Evolutionary conservation across 1,140 invertebrate genomes (phyloP), one percentile per base, ranked within the genome.

Genomic region (Copidosoma floridanum): DNA sequence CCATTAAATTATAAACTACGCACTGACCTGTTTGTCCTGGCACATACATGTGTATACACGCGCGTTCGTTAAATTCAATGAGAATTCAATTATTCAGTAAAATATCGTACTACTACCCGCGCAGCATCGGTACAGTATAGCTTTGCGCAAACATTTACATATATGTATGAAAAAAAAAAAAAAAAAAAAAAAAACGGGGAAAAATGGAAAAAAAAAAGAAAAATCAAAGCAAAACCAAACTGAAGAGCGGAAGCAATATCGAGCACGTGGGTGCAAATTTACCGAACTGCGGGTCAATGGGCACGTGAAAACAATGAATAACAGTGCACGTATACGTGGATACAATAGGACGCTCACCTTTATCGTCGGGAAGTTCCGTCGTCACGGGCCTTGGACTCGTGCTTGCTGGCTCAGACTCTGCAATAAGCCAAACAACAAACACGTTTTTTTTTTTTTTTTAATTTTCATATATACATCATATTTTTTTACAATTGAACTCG

Each of bases 331-430:
- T 20, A 37, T 7, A 14, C 21, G 10, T 51, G 21, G 2, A 4
- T 23, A 53, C 27, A 16, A 24, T 70, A 68, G 57, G 63, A n/a
- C n/a, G n/a, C 72, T 78, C 73, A 79, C 81, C 78, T 76, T 79
- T 80, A n/a, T n/a, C n/a, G 69, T 75, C 80, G 16, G 75, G 65
- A 18, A 78, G 68, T 66, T 84, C 82, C 11, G 82, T 83, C 38
- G 83, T 85, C 54, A 81, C 79, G 35, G 83, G 81, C 68, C 79
- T 82, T 58, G 83, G 79, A 64, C 82, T 81, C 29, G 83, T 85
- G 52, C 82, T 84, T 37, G 83, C 83, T 59, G 82, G 83, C 46
- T 77, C 65, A 35, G 83, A 82, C 68, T 79, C 83, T 83, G 78
- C 68, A 83, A 82, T 74, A 82, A 72, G 75, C 40, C 11, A 67